Conservation (phyloP, 2,888 invertebrate species). For the Peribatodes rhomboidaria region DNA sequence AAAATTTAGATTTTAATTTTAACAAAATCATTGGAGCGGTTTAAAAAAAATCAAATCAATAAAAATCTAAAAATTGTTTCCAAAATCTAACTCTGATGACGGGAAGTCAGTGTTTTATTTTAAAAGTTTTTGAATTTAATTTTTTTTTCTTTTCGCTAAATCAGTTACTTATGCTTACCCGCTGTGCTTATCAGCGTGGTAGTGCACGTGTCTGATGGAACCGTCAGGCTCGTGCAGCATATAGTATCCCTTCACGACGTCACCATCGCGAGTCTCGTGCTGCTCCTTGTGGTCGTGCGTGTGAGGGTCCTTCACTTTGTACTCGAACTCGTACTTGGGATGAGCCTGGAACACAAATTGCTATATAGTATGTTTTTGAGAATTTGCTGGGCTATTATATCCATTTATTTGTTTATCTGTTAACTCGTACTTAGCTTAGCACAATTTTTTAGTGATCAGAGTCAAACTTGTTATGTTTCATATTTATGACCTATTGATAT, state of each 20-base stretch:
- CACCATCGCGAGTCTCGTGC: constrained; percentile 82
- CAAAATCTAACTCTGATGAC: no score
- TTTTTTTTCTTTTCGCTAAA: neutral
- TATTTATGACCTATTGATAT: no score
- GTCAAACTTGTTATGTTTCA: no score
- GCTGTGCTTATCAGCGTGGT: constrained; percentile 62
- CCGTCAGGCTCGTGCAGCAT: constrained; percentile 83
- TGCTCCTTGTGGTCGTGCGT: constrained; percentile 85
- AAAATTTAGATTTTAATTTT: no score
- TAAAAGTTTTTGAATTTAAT: no score
- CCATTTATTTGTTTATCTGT: neutral
- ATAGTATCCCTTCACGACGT: constrained; percentile 86
- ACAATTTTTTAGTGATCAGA: no score
- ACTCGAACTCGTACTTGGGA: constrained; percentile 65
- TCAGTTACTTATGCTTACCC: constrained; percentile 50
- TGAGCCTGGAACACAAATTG: constrained; percentile 52
- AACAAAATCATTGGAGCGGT: no score
- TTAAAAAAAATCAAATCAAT: no score
- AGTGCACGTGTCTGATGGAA: constrained; percentile 68
- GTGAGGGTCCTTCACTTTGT: constrained; percentile 83
- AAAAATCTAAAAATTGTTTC: no score
- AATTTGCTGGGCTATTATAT: neutral
- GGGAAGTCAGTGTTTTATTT: no score
- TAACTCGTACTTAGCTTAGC: neutral
- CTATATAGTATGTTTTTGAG: neutral